A percentile compares a stretch with the other conserved stretches of the same genome.
Evolutionary conservation across 1,140 invertebrate genomes (phyloP).

Genomic region (Calosoma granatense): DNA sequence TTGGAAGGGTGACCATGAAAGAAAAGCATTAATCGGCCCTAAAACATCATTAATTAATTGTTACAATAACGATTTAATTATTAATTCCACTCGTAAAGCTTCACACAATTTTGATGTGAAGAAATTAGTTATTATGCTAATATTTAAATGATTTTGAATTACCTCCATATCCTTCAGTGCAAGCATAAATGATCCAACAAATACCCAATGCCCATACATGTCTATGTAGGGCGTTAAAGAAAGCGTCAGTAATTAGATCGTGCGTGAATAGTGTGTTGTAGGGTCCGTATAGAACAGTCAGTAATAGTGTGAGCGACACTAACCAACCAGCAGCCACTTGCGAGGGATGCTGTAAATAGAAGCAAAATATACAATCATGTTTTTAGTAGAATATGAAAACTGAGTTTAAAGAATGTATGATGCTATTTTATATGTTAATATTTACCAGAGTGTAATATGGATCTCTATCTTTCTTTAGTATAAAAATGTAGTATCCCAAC

Average conservation of each 20-base stretch:
- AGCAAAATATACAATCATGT: constrained; percentile 18
- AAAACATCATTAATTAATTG: background rate
- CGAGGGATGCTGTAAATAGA: background rate
- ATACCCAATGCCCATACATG: constrained; percentile 46
- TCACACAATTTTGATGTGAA: no score
- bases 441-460: no score
- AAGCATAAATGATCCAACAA: constrained; percentile 55
- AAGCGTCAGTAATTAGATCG: constrained; percentile 32
- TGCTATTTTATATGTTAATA: no score
- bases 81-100: no score
- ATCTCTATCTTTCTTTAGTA: constrained; percentile 12
- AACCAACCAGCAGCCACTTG: constrained; percentile 8
- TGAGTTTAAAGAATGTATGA: constrained; percentile 19
- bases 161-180: constrained; percentile 48
- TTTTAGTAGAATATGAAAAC: constrained; percentile 5
- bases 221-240: constrained; percentile 49
- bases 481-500: constrained; percentile 35
- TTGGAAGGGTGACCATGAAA: background rate
- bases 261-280: constrained; percentile 7
- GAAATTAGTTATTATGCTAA: background rate
- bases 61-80: background rate
- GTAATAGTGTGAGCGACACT: background rate
- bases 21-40: background rate
- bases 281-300: constrained; percentile 11
- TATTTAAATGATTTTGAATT: background rate